Evolutionary conservation across 2,888 invertebrate species (phyloP).

Genomic region (Cecidostiba fungosa): DNA sequence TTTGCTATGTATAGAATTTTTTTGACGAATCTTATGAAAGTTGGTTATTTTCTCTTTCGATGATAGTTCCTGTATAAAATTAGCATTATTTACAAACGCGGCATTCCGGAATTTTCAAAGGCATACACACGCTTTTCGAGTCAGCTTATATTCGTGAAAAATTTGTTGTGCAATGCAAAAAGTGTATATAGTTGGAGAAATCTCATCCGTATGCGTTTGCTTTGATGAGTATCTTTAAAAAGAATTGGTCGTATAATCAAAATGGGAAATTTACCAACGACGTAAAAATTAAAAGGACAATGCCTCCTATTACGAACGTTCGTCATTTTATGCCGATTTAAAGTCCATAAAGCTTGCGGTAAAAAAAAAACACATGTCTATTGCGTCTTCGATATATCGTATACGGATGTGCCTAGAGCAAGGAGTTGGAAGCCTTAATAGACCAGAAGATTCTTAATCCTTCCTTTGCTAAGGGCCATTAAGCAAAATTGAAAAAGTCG

Average conservation of each 20-base stretch:
- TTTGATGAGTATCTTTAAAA: neutral
- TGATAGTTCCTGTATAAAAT: neutral
- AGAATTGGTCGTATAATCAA: neutral
- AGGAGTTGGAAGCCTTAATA: constrained; percentile 4
- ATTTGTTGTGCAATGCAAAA: neutral
- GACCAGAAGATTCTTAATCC: constrained; percentile 17
- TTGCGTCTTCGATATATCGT: too few species aligned
- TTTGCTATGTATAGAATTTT: neutral
- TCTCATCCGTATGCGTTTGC: neutral
- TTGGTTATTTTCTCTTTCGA: neutral
- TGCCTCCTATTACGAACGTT: too few species aligned
- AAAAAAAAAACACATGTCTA: too few species aligned
- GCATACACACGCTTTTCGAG: neutral
- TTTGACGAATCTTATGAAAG: neutral
- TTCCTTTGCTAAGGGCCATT: constrained; percentile 19
- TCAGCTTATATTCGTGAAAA: neutral
- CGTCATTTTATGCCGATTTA: too few species aligned
- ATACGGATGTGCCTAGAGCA: neutral
- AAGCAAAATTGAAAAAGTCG: constrained; percentile 38
- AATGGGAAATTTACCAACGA: too few species aligned
- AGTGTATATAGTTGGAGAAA: neutral
- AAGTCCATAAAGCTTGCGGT: too few species aligned
- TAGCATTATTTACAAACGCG: neutral
- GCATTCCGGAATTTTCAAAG: neutral
- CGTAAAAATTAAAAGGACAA: too few species aligned